Evolutionary conservation across 1,140 invertebrate species (phyloP), one percentile per base, ranked within the genome.

Genomic region (Brachystomella parvula): DNA sequence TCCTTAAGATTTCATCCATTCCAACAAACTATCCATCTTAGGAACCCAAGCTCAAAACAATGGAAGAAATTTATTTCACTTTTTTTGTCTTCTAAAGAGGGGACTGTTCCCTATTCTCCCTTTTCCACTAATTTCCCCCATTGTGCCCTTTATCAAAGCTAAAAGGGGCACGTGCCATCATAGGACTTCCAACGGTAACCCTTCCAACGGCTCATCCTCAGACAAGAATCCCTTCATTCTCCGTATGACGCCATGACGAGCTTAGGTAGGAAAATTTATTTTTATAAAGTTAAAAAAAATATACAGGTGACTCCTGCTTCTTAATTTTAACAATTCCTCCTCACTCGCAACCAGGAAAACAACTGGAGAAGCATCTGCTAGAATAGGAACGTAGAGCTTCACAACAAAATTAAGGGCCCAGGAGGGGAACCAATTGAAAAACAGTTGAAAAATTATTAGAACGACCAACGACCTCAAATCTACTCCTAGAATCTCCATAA

Each of bases 111-210:
- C 9, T 12, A 44, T n/a, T 32, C 57, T 59, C 26, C 57, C 9
- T 32, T 28, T 30, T 31, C 15, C 26, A 29, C 26, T 59, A 59
- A 59, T 59, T 59, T 31, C 12, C 21, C 12, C 57, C 57, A 59
- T 59, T 59, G 26, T 59, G 3, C 24, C 29, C 30, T 59, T 21
- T 29, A 59, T 59, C 9, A 49, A 24, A 33, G 24, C 47, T 26
- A 17, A 47, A 28, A 33, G 49, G 63, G 63, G 63, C 63, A 64
- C 63, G 63, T 64, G 63, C 63, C 63, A 35, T 35, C 60, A 64
- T 49, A 64, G 63, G 63, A n/a, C n/a, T n/a, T n/a, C n/a, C n/a
- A n/a, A n/a, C n/a, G n/a, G n/a, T n/a, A n/a, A n/a, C n/a, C n/a
- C n/a, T 64, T 64, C 49, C 49, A 53, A 53, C 49, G 49, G 49